A percentile compares a stretch with the other conserved stretches of the same genome.
Conservation (phyloP, 2,888 invertebrate species). For the Tetheella fluctuosa region DNA sequence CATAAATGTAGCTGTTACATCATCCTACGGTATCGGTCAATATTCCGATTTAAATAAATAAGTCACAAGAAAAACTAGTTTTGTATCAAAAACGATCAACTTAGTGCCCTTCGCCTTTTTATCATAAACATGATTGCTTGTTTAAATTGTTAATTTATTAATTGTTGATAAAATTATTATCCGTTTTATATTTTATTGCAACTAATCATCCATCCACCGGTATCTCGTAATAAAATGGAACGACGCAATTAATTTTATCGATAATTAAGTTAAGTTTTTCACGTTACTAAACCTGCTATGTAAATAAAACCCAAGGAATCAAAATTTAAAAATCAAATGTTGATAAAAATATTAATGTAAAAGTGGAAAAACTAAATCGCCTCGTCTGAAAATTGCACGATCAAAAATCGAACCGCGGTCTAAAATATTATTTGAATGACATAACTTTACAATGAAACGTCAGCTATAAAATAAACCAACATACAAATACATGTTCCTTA, state of each 20-base stretch:
- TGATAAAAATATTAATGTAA: background rate
- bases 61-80: constrained; percentile 7
- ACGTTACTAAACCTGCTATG: too few species aligned
- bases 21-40: constrained; percentile 3
- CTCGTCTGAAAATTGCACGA: too few species aligned
- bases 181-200: background rate
- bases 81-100: background rate
- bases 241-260: background rate
- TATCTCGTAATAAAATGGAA: background rate
- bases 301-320: too few species aligned
- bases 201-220: background rate
- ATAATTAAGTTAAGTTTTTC: background rate
- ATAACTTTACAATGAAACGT: background rate
- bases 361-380: too few species aligned
- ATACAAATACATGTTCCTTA: background rate
- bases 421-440: background rate
- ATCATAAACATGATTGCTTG: constrained; percentile 1
- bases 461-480: background rate
- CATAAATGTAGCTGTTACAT: background rate
- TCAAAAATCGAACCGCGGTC: too few species aligned
- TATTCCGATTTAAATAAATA: constrained; percentile 2
- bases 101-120: background rate
- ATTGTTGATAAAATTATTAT: background rate
- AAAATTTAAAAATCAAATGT: too few species aligned
- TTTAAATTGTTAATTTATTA: background rate